A percentile compares a stretch with the other conserved stretches of the same genome.
Conservation (phyloP, 2,888 invertebrate genomes). For the Tetanocera ferruginea region DNA sequence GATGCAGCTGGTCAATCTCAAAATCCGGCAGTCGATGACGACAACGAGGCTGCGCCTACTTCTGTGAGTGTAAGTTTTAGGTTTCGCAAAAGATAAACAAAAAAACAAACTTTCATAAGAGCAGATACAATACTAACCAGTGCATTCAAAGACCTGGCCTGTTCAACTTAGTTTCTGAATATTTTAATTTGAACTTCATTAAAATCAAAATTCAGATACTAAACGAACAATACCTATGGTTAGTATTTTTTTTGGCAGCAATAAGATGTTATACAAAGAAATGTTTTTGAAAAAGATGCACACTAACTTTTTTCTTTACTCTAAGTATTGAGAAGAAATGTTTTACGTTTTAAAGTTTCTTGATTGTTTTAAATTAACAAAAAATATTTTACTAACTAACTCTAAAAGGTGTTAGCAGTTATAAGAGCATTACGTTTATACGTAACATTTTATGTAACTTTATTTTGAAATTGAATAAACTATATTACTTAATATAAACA, state of each 20-base stretch:
- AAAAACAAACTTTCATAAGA: not conserved
- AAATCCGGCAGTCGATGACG: constrained; percentile 1
- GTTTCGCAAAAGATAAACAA: constrained; percentile 7
- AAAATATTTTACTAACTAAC: not conserved
- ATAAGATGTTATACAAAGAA: not conserved
- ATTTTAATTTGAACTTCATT: not conserved
- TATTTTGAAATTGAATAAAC: not conserved
- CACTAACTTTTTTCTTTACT: too few relatives aligned
- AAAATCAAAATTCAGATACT: too few relatives aligned
- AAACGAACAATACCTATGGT: too few relatives aligned
- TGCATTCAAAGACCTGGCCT: not conserved
- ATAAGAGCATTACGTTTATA: not conserved
- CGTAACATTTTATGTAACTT: constrained; percentile 1
- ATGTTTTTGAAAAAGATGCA: too few relatives aligned
- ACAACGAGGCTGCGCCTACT: constrained; percentile 10
- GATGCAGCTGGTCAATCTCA: not conserved
- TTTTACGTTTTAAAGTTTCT: too few relatives aligned
- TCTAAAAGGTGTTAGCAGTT: not conserved
- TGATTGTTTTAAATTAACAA: not conserved
- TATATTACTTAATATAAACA: constrained; percentile 7
- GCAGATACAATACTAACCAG: not conserved
- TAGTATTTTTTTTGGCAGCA: not conserved
- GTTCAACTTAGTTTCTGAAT: not conserved
- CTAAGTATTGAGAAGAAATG: too few relatives aligned
- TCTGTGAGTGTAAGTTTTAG: constrained; percentile 20